Base-by-base conservation (phyloP, 2,113 vertebrate species). In the Hippotragus niger region DNA sequence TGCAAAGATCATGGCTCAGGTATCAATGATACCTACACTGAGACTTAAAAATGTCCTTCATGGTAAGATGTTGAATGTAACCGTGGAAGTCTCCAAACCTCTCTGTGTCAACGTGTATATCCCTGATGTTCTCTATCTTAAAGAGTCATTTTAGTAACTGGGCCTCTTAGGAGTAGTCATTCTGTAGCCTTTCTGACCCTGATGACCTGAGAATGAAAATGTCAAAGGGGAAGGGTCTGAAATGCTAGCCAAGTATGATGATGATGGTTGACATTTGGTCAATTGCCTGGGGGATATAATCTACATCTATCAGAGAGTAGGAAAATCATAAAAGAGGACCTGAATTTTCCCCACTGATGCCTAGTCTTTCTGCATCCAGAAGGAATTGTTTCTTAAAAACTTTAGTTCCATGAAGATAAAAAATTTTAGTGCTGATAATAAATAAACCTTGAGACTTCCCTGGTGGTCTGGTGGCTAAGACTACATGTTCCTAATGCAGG, bases 1-100 rank as follows among this genome's bases (percentile, higher is more conserved):
- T 25, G 97, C 95, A 43, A 78, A 88, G 0, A 90, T 94, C 92
- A 95, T 94, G 64, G 97, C 95, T 98, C 98, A 97, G 57, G 94
- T 97, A 80, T 93, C 95, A 27, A 82, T n/a, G 31, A 98, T 29
- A 10, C 86, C 80, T 13, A 98, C 60, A 0, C 82, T 52, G 31
- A 97, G 83, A 43, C 94, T 96, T 71, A 64, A 98, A 98, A 86
- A 98, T 80, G 2, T 97, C 91, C 47, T n/a, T 96, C 36, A 89
- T 33, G 19, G 15, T 93, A 19, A 92, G 55, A 29, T 97, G 83
- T 2, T 97, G 94, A 85, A 94, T 53, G 52, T 97, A 97, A 13
- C 97, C 97, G 13, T 97, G 45, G 23, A 96, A 87, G 71, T 97
- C 89, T 43, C 81, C 21, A 29, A 94, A 83, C 11, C 19, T 47